Base-by-base conservation (phyloP, 1,140 invertebrate genomes). In the Octopus sinensis region DNA sequence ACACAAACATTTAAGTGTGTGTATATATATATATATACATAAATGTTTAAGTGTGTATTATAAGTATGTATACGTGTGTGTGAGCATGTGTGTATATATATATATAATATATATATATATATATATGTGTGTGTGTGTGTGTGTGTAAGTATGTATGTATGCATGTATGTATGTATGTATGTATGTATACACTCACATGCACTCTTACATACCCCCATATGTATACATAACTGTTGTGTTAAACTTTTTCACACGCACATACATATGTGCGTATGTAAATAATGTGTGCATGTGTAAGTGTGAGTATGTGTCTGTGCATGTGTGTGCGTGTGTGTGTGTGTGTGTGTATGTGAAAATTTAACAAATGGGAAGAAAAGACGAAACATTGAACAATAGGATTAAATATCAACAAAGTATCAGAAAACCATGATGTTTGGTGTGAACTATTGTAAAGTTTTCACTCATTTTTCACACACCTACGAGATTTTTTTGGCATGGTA, bases 61-160 rank as follows among this genome's bases (percentile, higher is more conserved):
- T 43, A 43, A 1, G 2, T 43, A 43, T 43, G 2, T 43, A 43
- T 43, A 43, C 2, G 2, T 43, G 2, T 43, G 2, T 43, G 2
- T n/a, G 56, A 62, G 6, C 12, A 23, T 71, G 68, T 71, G 12
- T 12, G 12, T 71, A 13, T 71, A 13, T 4, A n/a, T 13, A 4
- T 5, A 4, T 5, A 6, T n/a, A n/a, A 71, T 71, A 13, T 12
- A 13, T 13, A 13, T 71, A 13, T 71, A 13, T 71, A 13, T 71
- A 71, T 71, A 13, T 71, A 13, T 71, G 12, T 71, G 68, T 71
- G 68, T 71, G 68, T 71, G 68, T 71, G 68, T 71, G 68, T 71
- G 68, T 13, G 68, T 13, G 68, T 13, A 23, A 5, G 68, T 71
- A 23, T 71, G 68, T 71, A 23, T 71, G 68, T 71, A 23, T 71